A percentile compares a stretch with the other conserved stretches of the same genome.
Evolutionary conservation across 30 jellyfish, hydroid and myxozoan species (phyloP).

Genomic region (Cassiopea xamachana): DNA sequence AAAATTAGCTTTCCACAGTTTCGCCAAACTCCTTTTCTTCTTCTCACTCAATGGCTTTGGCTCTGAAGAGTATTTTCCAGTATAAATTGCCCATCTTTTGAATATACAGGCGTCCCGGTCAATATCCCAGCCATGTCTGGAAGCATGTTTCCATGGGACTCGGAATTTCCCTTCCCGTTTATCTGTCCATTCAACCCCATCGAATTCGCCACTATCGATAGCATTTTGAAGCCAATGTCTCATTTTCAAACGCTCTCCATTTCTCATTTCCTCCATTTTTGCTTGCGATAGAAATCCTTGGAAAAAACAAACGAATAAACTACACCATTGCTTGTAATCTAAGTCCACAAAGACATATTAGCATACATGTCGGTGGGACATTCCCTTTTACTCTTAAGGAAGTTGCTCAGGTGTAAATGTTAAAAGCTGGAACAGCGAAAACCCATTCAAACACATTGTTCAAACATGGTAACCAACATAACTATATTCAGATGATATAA

Average conservation of each 20-base stretch:
- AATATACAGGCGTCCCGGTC: constrained; percentile 84
- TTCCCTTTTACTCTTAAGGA: no score
- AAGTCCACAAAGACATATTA: no score
- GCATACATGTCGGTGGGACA: no score
- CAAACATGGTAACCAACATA: no score
- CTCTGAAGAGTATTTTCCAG: constrained; percentile 76
- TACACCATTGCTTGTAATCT: no score
- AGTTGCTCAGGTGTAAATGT: no score
- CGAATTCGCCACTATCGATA: constrained; percentile 67
- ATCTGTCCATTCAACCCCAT: constrained; percentile 86
- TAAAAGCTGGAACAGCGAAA: no score
- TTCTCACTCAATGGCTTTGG: constrained; percentile 11
- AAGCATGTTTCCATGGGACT: constrained; percentile 93
- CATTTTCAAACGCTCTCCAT: constrained; percentile 80
- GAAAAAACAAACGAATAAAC: no score
- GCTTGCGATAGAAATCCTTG: not conserved
- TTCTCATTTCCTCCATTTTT: constrained; percentile 31
- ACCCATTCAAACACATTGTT: no score
- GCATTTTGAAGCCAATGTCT: constrained; percentile 81
- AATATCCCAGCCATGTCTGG: constrained; percentile 89
- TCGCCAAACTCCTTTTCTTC: constrained; percentile 57
- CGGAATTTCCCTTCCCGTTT: constrained; percentile 57
- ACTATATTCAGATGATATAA: no score
- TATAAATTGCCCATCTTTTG: constrained; percentile 91
- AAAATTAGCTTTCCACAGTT: constrained; percentile 95